These are phyloP conservation scores for Dicrostonyx torquatus DNA, from an alignment of 2,797 vertebrate genomes.

Conservation along the genomic window DNA sequence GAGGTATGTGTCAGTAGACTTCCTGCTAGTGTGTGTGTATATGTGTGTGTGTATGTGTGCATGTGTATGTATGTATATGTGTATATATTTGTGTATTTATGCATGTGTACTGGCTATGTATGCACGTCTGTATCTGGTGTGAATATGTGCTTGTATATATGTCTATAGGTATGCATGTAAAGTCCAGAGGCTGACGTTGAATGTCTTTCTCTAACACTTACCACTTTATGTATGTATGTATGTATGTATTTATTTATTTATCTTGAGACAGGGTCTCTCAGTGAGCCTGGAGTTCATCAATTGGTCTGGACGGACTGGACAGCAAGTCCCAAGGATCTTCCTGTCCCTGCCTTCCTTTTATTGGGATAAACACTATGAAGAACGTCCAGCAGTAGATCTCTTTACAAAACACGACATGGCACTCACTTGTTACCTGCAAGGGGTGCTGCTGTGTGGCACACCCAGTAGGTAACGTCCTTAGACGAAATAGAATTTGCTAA, in stretches of 20 bases:
- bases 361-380: background rate
- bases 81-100: no score
- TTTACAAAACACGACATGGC: background rate
- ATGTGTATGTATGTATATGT: no score
- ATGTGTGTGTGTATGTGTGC: background rate
- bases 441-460: background rate
- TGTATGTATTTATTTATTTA: background rate
- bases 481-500: background rate
- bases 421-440: background rate
- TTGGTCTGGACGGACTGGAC: background rate
- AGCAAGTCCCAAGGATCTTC: background rate
- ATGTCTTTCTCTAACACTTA: background rate
- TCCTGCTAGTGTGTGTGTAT: background rate
- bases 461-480: background rate
- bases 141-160: background rate
- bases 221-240: no score
- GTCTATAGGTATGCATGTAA: background rate
- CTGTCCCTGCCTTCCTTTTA: background rate
- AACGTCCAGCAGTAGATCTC: background rate
- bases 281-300: background rate
- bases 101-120: no score
- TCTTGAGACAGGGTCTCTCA: background rate
- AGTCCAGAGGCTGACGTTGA: background rate
- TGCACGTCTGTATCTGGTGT: background rate
- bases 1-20: no score